A percentile compares a stretch with the other conserved stretches of the same genome.
phyloP scores from a whole-genome alignment of 2,113 vertebrate species.

The Rhynchopsitta pachyrhyncha region DNA sequence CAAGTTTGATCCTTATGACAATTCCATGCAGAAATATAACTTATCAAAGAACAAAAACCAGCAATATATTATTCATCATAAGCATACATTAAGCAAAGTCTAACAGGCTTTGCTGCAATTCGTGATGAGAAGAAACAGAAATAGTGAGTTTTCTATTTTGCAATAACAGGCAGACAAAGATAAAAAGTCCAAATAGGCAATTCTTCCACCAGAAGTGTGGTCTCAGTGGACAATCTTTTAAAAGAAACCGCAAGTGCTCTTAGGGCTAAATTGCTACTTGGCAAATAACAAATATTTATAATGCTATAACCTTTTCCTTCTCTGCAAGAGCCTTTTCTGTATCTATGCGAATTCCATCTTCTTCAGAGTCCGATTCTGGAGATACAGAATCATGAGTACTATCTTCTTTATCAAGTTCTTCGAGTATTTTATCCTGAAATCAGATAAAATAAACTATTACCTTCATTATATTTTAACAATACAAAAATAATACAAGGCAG shows the following conservation, averaged over 20 bases:
- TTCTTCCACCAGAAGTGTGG: neutral
- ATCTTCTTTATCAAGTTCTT: constrained; percentile 89
- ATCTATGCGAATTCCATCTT: constrained; percentile 80
- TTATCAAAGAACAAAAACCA: neutral
- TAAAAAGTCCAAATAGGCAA: neutral
- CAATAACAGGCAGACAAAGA: neutral
- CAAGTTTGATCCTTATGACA: fast-evolving
- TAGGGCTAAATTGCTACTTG: neutral
- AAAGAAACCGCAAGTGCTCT: neutral
- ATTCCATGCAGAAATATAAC: neutral
- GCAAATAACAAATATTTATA: neutral
- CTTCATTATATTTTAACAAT: neutral
- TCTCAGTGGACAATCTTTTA: neutral
- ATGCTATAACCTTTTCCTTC: constrained; percentile 86
- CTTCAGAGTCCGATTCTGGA: constrained; percentile 89
- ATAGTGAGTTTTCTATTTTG: neutral
- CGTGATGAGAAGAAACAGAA: neutral
- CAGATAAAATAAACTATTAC: neutral
- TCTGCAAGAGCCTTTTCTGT: constrained; percentile 81
- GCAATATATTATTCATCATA: neutral
- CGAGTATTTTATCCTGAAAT: constrained; percentile 88
- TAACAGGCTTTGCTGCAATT: neutral
- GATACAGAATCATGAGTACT: constrained; percentile 82
- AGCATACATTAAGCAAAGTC: neutral
- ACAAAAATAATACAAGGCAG: neutral